Evolutionary conservation across 2,888 invertebrate genomes (phyloP), one percentile per base, ranked within the genome.

Genomic region (Teinopalpus imperialis): DNA sequence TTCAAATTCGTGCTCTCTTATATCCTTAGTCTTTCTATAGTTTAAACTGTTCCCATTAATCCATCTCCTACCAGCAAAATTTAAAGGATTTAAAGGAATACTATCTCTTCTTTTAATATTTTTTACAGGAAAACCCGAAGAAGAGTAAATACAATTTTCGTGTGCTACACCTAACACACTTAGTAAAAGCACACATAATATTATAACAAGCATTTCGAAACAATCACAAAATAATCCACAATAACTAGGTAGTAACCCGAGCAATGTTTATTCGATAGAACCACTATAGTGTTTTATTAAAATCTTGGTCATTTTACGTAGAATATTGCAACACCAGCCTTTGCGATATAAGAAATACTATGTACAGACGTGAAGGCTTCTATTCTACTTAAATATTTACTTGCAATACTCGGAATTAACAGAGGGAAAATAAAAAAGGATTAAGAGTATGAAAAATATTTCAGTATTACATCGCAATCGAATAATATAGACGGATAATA

Each of bases 1-100:
- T 20, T 39, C 39, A 29, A 29, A 10, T 20, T 20, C 39, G 10
- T 20, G 5, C 24, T 39, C 29, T 8, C 39, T 10, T 3, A 39
- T 39, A 8, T 39, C 39, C 18, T 29, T 39, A 5, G 39, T 39
- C 29, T 27, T 39, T 29, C 39, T 39, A 1, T 39, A 39, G 6
- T 18, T 29, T 8, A 18, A 18, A n/a, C 18, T 27, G 10, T 20
- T 39, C 1, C 18, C 29, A 39, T 7, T 13, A n/a, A 12, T 5
- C 10, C 16, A 29, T 12, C 3, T 20, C 29, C 7, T 5, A 8
- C n/a, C n/a, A n/a, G n/a, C n/a, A n/a, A n/a, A n/a, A n/a, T n/a
- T 18, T 14, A 20, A 12, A 20, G 12, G 4, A 16, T 0, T 20
- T n/a, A 39, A 29, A 6, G 27, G 29, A 12, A 39, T 18, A 3